Percentiles rank a stretch among this genome's conserved stretches.
These are phyloP conservation scores for Atractosteus spatula DNA, from an alignment of 2,113 vertebrate genomes.

Conservation along the genomic window DNA sequence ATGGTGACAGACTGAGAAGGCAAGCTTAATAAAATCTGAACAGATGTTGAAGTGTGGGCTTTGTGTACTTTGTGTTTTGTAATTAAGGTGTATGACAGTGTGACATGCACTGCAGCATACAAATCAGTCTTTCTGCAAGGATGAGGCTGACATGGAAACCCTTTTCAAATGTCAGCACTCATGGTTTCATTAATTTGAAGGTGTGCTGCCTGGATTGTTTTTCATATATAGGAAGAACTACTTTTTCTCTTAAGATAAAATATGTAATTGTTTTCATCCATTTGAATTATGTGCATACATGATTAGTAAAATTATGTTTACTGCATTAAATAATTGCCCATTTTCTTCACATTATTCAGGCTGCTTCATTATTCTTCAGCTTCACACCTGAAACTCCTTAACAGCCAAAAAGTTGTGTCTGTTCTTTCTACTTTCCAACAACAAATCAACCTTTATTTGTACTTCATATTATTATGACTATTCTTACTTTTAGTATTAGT, in stretches of 20 bases:
- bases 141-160: background rate
- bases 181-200: background rate
- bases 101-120: background rate
- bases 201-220: background rate
- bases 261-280: background rate
- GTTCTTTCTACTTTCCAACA: too few relatives aligned
- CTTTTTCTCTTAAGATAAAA: constrained; percentile 10
- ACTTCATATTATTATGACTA: too few relatives aligned
- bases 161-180: background rate
- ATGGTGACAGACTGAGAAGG: constrained; percentile 21
- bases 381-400: too few relatives aligned
- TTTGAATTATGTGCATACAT: constrained; percentile 3
- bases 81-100: constrained; percentile 5
- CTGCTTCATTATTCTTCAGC: too few relatives aligned
- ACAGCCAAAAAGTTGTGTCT: too few relatives aligned
- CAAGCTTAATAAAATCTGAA: constrained; percentile 14
- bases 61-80: constrained; percentile 11
- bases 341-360: too few relatives aligned
- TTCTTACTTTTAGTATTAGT: too few relatives aligned
- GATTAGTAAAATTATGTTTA: background rate
- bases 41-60: constrained; percentile 18
- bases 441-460: too few relatives aligned
- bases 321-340: background rate
- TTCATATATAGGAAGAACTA: background rate
- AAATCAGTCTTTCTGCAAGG: background rate